Evolutionary conservation across 2,888 invertebrate species (phyloP).

Genomic region (Volucella bombylans): DNA sequence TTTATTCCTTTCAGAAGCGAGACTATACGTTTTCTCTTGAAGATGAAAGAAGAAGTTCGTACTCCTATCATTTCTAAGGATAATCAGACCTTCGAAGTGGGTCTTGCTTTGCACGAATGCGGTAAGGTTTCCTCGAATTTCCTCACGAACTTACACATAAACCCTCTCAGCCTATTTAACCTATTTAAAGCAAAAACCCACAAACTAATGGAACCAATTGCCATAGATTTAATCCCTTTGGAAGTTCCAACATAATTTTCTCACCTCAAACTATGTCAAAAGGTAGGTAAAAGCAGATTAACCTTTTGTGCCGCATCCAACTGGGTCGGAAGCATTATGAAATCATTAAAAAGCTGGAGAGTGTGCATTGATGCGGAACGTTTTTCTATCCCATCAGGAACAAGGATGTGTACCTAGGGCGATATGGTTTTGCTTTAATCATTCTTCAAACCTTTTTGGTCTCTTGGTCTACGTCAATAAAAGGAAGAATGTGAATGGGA

Average conservation of each 20-base stretch:
- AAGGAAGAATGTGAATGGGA: background rate
- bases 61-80: too few species aligned
- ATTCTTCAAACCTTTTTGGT: slow-evolving; percentile 4
- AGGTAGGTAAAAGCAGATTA: slow-evolving; percentile 28
- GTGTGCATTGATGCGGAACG: slow-evolving; percentile 2
- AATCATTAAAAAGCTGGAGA: slow-evolving; percentile 7
- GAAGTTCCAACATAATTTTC: slow-evolving; percentile 15
- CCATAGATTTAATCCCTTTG: background rate
- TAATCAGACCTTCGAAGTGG: too few species aligned
- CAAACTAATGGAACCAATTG: too few species aligned
- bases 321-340: slow-evolving; percentile 33
- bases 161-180: too few species aligned
- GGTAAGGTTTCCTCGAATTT: too few species aligned
- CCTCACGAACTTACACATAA: too few species aligned
- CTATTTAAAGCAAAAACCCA: too few species aligned
- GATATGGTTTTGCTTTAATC: slow-evolving; percentile 38
- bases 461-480: slow-evolving; percentile 2
- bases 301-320: slow-evolving; percentile 28
- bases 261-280: slow-evolving; percentile 28
- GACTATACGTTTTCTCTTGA: too few species aligned
- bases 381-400: slow-evolving; percentile 33
- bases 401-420: slow-evolving; percentile 36
- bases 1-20: too few species aligned
- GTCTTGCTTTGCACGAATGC: too few species aligned
- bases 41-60: too few species aligned